These are phyloP conservation scores for Chaetura pelagica DNA, from an alignment of 2,113 vertebrate species.

Conservation along the genomic window DNA sequence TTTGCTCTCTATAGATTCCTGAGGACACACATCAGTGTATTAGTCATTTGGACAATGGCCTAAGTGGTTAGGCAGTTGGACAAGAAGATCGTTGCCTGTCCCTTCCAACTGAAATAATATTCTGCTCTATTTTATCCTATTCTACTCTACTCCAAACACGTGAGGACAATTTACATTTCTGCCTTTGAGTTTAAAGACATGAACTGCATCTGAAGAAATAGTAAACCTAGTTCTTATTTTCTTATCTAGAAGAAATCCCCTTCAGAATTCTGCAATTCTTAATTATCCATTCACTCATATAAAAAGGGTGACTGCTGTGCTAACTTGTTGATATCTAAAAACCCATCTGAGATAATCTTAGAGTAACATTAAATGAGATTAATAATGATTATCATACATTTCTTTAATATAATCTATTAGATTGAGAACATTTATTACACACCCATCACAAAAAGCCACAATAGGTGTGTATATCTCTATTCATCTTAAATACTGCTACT, in stretches of 20 bases:
- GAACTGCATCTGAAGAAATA: not conserved
- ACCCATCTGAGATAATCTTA: not conserved
- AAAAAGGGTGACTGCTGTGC: not conserved
- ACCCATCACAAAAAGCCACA: not conserved
- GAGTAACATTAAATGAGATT: not conserved
- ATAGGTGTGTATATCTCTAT: not conserved
- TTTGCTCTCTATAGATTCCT: not conserved
- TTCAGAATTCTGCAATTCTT: not conserved
- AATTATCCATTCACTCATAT: not conserved
- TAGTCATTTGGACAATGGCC: not conserved
- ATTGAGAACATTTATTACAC: not conserved
- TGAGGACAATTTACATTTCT: not conserved
- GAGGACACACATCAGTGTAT: not conserved
- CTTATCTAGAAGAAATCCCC: not conserved
- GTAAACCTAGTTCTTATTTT: not conserved
- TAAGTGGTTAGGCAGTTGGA: not conserved
- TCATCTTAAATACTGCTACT: not conserved
- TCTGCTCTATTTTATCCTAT: not conserved
- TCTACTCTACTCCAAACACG: not conserved
- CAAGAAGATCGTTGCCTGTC: fast-evolving
- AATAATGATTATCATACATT: not conserved
- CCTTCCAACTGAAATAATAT: not conserved
- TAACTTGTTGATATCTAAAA: not conserved
- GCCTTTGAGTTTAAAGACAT: not conserved
- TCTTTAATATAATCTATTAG: not conserved